Conservation (phyloP, 2,113 vertebrate genomes). For the Abramis brama region DNA sequence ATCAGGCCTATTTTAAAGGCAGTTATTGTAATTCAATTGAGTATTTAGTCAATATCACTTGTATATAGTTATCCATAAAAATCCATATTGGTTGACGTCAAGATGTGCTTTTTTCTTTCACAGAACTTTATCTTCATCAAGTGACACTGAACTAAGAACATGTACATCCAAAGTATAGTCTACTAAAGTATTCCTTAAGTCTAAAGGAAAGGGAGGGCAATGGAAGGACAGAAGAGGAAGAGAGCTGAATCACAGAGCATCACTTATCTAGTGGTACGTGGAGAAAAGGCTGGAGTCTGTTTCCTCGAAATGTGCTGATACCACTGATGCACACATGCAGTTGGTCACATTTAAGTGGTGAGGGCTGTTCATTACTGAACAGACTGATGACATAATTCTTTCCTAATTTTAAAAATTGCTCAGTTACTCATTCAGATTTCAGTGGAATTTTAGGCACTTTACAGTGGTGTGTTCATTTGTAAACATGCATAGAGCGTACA, state of each 20-base stretch:
- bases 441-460: not conserved
- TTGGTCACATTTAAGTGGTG: slow-evolving; percentile 37
- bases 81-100: not conserved
- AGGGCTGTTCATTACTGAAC: not conserved
- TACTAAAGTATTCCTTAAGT: slow-evolving; percentile 7
- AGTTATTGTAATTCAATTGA: too few relatives aligned
- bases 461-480: not conserved
- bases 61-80: not conserved
- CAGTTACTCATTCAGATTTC: not conserved
- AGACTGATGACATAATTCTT: not conserved
- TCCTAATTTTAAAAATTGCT: not conserved
- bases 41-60: too few relatives aligned
- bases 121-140: not conserved
- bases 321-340: not conserved
- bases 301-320: slow-evolving; percentile 51
- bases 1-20: too few relatives aligned
- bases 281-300: slow-evolving; percentile 37
- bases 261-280: slow-evolving; percentile 51
- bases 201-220: slow-evolving; percentile 26
- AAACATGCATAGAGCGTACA: not conserved
- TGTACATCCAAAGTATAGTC: not conserved
- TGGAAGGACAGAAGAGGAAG: slow-evolving; percentile 31
- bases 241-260: slow-evolving; percentile 40
- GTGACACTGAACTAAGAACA: not conserved
- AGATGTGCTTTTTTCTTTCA: not conserved